Evolutionary conservation across 2,888 invertebrate genomes (phyloP).

Genomic region (Brachypterus glaber): DNA sequence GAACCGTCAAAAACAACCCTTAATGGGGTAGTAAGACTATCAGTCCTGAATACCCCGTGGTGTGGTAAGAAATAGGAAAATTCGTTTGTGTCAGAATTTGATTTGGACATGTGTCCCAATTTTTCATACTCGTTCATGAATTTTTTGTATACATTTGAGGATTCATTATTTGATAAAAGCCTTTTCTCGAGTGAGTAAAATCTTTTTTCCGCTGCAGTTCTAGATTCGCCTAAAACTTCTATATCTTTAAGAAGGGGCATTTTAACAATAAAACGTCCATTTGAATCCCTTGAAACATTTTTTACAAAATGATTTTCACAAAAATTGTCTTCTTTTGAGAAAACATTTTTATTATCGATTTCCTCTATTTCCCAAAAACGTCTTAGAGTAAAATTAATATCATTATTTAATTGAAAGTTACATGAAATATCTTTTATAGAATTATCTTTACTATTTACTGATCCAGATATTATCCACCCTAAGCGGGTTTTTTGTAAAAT

Average conservation of each 20-base stretch:
- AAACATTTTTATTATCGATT: too few relatives aligned
- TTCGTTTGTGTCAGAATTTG: too few relatives aligned
- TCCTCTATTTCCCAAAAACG: too few relatives aligned
- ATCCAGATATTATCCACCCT: too few relatives aligned
- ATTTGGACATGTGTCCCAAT: constrained; percentile 14
- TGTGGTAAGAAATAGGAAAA: constrained; percentile 32
- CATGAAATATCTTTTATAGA: too few relatives aligned
- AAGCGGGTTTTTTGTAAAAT: too few relatives aligned
- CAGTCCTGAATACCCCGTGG: constrained; percentile 29
- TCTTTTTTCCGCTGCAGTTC: constrained; percentile 18
- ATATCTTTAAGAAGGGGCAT: constrained; percentile 20
- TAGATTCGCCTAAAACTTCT: constrained; percentile 17
- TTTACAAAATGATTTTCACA: constrained; percentile 20
- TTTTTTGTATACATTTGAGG: constrained; percentile 13
- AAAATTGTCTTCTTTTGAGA: too few relatives aligned
- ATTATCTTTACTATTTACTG: too few relatives aligned
- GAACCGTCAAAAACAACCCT: constrained; percentile 31
- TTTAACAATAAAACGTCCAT: constrained; percentile 21
- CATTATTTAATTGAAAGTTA: too few relatives aligned
- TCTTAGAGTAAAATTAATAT: too few relatives aligned
- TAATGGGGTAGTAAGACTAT: constrained; percentile 27
- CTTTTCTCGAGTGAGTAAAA: constrained; percentile 19
- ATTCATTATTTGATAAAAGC: constrained; percentile 16
- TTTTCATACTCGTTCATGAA: constrained; percentile 18
- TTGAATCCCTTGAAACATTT: constrained; percentile 6